These are phyloP conservation scores for Beaufortia kweichowensis DNA, from an alignment of 2,113 vertebrate species.

Conservation along the genomic window DNA sequence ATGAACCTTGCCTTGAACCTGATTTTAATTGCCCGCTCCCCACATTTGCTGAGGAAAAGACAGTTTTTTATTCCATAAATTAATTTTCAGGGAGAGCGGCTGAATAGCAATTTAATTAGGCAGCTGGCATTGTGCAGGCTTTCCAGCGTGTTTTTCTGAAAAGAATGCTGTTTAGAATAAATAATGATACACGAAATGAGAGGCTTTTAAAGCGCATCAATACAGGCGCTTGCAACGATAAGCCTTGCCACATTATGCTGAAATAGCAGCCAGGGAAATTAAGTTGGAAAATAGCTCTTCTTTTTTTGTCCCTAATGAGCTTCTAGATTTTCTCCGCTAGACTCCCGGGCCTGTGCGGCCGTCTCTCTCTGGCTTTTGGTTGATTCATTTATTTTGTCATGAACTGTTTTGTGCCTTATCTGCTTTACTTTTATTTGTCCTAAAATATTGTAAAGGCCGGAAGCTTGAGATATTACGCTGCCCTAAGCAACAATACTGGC, in stretches of 20 bases:
- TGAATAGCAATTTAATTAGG: slow-evolving; percentile 62
- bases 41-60: slow-evolving; percentile 45
- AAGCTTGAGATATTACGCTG: background rate
- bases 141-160: slow-evolving; percentile 44
- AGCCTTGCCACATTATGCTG: slow-evolving; percentile 41
- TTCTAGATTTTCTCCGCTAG: slow-evolving; percentile 7
- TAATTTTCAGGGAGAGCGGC: slow-evolving; percentile 49
- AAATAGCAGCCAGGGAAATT: slow-evolving; percentile 56
- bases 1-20: slow-evolving; percentile 71
- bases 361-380: background rate
- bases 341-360: background rate
- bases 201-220: slow-evolving; percentile 49
- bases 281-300: slow-evolving; percentile 50
- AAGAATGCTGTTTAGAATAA: slow-evolving; percentile 62
- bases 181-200: slow-evolving; percentile 54
- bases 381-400: background rate
- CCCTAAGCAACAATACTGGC: background rate
- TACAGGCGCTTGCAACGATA: slow-evolving; percentile 38
- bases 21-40: slow-evolving; percentile 70
- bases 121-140: slow-evolving; percentile 52
- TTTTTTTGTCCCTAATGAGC: slow-evolving; percentile 46
- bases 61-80: slow-evolving; percentile 56
- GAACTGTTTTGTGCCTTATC: background rate
- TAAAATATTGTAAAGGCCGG: background rate
- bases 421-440: background rate